Evolutionary conservation across 37 sponge, comb jelly and placozoan genomes (phyloP).

Genomic region (Halichondria panicea): DNA sequence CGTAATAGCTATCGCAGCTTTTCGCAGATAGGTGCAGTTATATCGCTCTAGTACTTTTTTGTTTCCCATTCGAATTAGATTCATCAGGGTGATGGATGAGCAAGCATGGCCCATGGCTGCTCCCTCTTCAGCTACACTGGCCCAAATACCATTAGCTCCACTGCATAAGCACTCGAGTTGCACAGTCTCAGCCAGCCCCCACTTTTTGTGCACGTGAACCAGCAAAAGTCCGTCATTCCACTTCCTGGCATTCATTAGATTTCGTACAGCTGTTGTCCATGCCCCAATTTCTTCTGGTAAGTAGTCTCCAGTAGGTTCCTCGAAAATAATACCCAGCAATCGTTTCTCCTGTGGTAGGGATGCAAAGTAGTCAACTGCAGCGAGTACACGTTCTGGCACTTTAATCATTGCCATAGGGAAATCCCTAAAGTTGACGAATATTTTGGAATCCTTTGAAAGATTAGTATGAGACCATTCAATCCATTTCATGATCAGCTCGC

Average conservation of each 20-base stretch:
- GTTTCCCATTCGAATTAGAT: constrained; percentile 83
- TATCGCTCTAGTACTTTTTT: constrained; percentile 66
- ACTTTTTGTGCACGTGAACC: constrained; percentile 81
- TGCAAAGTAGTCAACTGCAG: constrained; percentile 55
- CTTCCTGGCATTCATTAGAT: constrained; percentile 65
- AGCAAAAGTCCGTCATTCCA: constrained; percentile 69
- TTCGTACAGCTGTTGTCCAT: constrained; percentile 74
- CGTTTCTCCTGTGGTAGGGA: constrained; percentile 48
- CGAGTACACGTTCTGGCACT: constrained; percentile 59
- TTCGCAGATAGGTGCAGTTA: constrained; percentile 73
- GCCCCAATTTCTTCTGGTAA: constrained; percentile 77
- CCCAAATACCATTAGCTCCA: constrained; percentile 91
- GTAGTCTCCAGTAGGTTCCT: constrained; percentile 79
- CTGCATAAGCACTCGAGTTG: constrained; percentile 69
- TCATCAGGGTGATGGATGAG: constrained; percentile 77
- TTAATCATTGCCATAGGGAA: constrained; percentile 63
- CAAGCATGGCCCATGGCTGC: constrained; percentile 88
- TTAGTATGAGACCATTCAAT: constrained; percentile 52
- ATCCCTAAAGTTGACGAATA: constrained; percentile 82
- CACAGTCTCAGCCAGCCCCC: constrained; percentile 66
- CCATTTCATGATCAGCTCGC: constrained; percentile 55
- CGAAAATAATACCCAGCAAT: constrained; percentile 61
- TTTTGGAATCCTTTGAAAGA: constrained; percentile 34
- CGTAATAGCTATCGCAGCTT: constrained; percentile 70
- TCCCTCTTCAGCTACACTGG: constrained; percentile 85